Conservation (phyloP, 2,888 invertebrate species). For the Aspidiotus rigidus region DNA sequence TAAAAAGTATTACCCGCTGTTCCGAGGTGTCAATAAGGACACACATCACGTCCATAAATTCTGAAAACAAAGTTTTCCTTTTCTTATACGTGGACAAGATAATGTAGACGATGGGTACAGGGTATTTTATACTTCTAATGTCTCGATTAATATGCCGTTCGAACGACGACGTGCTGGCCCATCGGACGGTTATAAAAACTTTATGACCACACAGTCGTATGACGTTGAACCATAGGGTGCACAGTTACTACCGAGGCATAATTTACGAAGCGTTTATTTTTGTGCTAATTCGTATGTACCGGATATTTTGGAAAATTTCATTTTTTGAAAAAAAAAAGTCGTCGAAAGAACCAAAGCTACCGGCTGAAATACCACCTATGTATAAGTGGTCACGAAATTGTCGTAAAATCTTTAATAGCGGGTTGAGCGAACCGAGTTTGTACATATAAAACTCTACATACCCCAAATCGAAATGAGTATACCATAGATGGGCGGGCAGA, state of each 20-base stretch:
- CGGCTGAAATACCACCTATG: neutral
- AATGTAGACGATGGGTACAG: neutral
- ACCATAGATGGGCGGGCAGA: too few relatives aligned
- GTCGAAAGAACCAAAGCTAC: neutral
- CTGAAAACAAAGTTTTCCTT: neutral
- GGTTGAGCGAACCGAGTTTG: neutral
- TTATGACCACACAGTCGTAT: neutral
- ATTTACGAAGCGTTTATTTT: neutral
- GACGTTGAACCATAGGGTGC: neutral
- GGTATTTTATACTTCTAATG: neutral
- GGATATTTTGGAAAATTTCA: neutral
- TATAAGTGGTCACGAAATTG: conserved; percentile 14
- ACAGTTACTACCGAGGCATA: neutral
- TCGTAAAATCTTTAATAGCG: conserved; percentile 13
- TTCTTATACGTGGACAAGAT: neutral
- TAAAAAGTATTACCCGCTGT: neutral
- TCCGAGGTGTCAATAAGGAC: neutral
- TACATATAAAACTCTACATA: neutral
- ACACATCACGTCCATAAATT: neutral
- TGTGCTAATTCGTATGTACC: neutral
- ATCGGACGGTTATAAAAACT: neutral
- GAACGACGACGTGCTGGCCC: neutral
- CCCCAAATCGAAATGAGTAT: neutral
- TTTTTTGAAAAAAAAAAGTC: neutral
- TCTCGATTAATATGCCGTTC: conserved; percentile 2